A percentile compares a stretch with the other conserved stretches of the same genome.
Evolutionary conservation across 1,140 invertebrate genomes (phyloP).

Genomic region (Brachionus angularis): DNA sequence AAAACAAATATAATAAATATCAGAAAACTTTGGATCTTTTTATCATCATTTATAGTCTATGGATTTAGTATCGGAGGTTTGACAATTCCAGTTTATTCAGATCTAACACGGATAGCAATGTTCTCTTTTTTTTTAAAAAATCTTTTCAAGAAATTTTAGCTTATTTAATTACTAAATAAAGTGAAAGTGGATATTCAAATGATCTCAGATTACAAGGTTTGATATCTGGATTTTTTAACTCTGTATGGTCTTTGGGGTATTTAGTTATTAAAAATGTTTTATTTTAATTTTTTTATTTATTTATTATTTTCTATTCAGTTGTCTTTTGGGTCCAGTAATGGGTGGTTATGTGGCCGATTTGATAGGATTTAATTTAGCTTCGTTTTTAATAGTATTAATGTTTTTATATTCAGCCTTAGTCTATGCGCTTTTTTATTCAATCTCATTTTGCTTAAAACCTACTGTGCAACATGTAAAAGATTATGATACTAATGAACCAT

Average conservation of each 20-base stretch:
- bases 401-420: neutral
- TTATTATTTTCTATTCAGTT: neutral
- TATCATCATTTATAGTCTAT: conserved; percentile 2
- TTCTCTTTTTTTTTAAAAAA: neutral
- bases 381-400: neutral
- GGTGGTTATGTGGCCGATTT: conserved; percentile 10
- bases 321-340: neutral
- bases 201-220: conserved; percentile 36
- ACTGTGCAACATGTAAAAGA: too few species aligned
- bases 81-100: conserved; percentile 29
- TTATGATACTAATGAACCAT: too few species aligned
- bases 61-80: conserved; percentile 36
- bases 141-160: neutral
- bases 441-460: too few species aligned
- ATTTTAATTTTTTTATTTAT: neutral
- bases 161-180: neutral
- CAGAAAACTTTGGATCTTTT: conserved; percentile 21
- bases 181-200: conserved; percentile 17
- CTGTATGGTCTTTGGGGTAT: conserved; percentile 33
- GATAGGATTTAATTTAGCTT: conserved; percentile 12
- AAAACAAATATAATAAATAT: too few species aligned
- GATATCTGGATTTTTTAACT: conserved; percentile 30
- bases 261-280: neutral
- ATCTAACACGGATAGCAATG: conserved; percentile 4
- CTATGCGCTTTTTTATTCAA: conserved; percentile 3